phyloP scores from a whole-genome alignment of 1,140 invertebrate species.

The Parapsyche elsis region DNA sequence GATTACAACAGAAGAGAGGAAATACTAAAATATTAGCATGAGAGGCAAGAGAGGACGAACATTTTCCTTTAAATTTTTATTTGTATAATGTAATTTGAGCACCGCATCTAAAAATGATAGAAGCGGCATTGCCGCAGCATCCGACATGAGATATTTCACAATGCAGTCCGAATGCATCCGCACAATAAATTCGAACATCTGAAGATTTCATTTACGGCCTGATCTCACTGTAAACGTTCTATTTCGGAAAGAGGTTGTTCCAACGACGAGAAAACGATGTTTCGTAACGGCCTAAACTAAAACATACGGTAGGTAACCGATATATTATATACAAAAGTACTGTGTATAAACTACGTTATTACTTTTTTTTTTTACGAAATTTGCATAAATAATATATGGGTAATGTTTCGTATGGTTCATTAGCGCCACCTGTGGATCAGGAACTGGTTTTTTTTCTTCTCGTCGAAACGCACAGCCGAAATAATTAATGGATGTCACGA shows the following conservation, averaged over 20 bases:
- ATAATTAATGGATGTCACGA: constrained; percentile 1
- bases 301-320: neutral
- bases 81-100: no score
- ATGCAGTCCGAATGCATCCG: neutral
- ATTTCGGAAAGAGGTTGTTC: neutral
- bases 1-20: no score
- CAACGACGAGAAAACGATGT: neutral
- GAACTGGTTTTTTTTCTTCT: neutral
- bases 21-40: no score
- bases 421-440: constrained; percentile 2
- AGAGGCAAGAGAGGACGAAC: no score
- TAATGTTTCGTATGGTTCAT: constrained; percentile 11
- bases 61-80: no score
- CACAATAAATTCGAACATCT: constrained; percentile 12
- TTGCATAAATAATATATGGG: constrained; percentile 23
- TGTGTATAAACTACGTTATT: neutral
- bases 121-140: no score
- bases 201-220: neutral
- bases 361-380: neutral
- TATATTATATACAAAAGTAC: neutral
- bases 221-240: neutral
- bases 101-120: no score
- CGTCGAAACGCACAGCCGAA: neutral
- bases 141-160: neutral
- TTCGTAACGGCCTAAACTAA: neutral